Conservation (phyloP, 2,797 vertebrate species). For the Atherinosoma microstoma region DNA sequence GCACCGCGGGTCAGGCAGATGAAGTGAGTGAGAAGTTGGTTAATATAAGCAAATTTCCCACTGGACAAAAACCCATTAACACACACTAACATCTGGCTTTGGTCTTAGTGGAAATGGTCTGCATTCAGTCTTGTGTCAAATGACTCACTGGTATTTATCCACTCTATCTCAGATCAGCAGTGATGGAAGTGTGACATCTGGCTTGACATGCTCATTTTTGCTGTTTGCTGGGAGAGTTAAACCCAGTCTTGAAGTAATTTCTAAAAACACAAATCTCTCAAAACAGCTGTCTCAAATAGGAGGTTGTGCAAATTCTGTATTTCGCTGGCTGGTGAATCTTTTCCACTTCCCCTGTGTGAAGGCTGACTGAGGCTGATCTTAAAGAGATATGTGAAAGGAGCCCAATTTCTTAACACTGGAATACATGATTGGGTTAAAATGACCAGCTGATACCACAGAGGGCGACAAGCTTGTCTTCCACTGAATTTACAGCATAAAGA, state of each 20-base stretch:
- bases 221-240: not conserved
- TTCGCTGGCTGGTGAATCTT: not conserved
- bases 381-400: not conserved
- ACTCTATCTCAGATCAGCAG: not conserved
- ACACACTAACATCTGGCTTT: constrained; percentile 6
- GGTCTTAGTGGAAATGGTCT: constrained; percentile 7
- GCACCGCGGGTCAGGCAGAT: not conserved
- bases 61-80: constrained; percentile 10
- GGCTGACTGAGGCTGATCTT: not conserved
- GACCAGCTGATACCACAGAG: not conserved
- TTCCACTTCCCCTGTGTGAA: not conserved
- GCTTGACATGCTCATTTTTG: constrained; percentile 1
- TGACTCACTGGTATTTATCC: constrained; percentile 10
- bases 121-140: constrained; percentile 8
- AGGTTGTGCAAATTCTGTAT: not conserved
- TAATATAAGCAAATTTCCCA: not conserved
- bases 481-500: not conserved
- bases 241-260: not conserved
- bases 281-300: not conserved
- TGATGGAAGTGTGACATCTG: constrained; percentile 16
- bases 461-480: not conserved
- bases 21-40: not conserved
- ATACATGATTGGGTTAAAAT: not conserved
- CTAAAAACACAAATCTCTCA: not conserved
- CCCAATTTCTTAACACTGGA: not conserved